Evolutionary conservation across 2,888 invertebrate species (phyloP).

Genomic region (Callyntrura sp.): DNA sequence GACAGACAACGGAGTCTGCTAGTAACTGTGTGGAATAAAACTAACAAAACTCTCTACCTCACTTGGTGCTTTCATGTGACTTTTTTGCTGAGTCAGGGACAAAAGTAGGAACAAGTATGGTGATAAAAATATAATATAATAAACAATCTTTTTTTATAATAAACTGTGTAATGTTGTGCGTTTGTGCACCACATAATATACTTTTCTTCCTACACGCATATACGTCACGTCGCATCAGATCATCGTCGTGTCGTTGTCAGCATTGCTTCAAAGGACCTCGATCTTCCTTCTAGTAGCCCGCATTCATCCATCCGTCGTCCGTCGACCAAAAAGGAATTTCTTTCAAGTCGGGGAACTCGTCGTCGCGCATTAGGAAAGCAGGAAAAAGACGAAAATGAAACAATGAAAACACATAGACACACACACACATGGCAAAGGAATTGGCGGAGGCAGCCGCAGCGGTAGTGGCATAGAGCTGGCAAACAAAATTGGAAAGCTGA

Average conservation of each 20-base stretch:
- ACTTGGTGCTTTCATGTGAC: constrained; percentile 51
- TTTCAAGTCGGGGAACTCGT: constrained; percentile 24
- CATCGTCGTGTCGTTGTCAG: constrained; percentile 7
- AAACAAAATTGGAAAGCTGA: constrained; percentile 12
- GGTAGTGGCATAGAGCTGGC: background rate
- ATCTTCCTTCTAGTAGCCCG: background rate
- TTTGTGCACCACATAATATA: constrained; percentile 48
- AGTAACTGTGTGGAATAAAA: constrained; percentile 18
- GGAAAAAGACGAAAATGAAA: constrained; percentile 27
- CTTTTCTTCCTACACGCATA: constrained; percentile 12
- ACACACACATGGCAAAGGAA: background rate
- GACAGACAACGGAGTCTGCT: background rate
- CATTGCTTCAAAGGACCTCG: background rate
- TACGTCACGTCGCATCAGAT: constrained; percentile 32
- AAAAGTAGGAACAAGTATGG: constrained; percentile 2
- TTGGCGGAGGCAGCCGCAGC: background rate
- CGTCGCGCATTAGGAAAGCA: background rate
- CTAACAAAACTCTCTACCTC: background rate
- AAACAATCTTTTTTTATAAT: constrained; percentile 7
- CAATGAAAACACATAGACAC: background rate
- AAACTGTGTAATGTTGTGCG: constrained; percentile 35
- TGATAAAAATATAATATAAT: constrained; percentile 2
- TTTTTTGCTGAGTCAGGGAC: background rate
- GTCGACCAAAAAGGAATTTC: background rate
- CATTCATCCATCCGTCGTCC: constrained; percentile 11